Percentiles rank a stretch among this genome's conserved stretches.
phyloP scores from a whole-genome alignment of 2,113 vertebrate genomes.

The Rhinolophus ferrumequinum region DNA sequence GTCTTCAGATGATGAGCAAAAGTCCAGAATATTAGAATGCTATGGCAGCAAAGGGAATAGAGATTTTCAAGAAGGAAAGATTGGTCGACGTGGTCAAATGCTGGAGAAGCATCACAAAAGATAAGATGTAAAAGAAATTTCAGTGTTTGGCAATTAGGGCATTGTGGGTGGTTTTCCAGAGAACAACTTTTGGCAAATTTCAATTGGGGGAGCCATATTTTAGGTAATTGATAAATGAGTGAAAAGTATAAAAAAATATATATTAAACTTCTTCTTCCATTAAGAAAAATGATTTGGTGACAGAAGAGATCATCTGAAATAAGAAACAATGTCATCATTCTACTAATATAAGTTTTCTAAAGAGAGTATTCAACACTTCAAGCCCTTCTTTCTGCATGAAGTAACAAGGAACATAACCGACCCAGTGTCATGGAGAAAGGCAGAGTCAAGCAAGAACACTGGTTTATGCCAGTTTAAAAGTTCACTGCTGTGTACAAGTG shows the following conservation, averaged over 20 bases:
- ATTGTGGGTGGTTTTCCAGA: background rate
- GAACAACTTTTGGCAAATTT: slow-evolving; percentile 43
- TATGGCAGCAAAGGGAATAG: background rate
- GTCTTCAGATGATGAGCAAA: background rate
- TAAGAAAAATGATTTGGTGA: background rate
- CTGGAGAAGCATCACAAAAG: background rate
- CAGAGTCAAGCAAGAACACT: slow-evolving; percentile 73
- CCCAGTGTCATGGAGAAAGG: slow-evolving; percentile 60
- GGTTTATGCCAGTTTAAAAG: slow-evolving; percentile 78
- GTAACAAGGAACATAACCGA: slow-evolving; percentile 76
- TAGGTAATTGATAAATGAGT: slow-evolving; percentile 10
- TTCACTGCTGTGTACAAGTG: slow-evolving; percentile 68
- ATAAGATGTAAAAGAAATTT: background rate
- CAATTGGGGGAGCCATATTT: background rate
- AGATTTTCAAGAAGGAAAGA: background rate
- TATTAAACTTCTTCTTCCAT: slow-evolving; percentile 9
- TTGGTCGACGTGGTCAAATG: background rate
- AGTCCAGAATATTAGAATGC: background rate
- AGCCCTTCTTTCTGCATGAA: slow-evolving; percentile 49
- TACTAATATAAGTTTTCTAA: slow-evolving; percentile 31
- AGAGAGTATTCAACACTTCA: slow-evolving; percentile 48
- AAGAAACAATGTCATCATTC: slow-evolving; percentile 31
- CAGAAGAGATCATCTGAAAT: background rate
- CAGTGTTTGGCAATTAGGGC: background rate
- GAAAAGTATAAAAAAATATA: background rate